Conservation (phyloP, 2,797 vertebrate species). For the Pteropus rufus region DNA sequence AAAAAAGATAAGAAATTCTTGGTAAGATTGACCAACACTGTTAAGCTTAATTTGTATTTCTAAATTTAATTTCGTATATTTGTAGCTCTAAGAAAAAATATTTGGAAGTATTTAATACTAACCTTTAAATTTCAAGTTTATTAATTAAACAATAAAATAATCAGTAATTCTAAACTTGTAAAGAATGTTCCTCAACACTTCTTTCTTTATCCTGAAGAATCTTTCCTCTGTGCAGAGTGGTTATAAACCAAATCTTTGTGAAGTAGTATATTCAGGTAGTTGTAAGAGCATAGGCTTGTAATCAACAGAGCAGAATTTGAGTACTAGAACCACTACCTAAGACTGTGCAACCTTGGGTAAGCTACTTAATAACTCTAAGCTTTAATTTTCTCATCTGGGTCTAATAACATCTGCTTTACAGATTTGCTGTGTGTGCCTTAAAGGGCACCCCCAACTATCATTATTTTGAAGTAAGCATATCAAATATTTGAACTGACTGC, state of each 20-base stretch:
- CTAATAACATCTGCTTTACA: background rate
- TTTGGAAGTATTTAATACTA: background rate
- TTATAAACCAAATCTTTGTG: background rate
- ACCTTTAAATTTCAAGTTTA: background rate
- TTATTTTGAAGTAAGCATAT: background rate
- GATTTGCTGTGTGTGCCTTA: background rate
- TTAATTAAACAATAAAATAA: background rate
- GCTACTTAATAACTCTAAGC: background rate
- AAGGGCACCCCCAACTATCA: background rate
- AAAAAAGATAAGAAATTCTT: conserved; percentile 7
- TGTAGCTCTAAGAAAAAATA: background rate
- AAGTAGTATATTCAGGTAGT: background rate
- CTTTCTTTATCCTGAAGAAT: background rate
- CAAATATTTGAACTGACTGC: background rate
- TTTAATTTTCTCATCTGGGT: background rate
- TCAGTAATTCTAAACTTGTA: background rate
- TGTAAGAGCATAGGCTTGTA: background rate
- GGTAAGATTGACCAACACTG: background rate
- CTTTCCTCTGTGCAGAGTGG: background rate
- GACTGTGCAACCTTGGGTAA: background rate
- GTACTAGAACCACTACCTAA: background rate
- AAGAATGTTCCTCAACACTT: background rate
- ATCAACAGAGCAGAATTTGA: background rate
- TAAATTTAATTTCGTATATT: background rate
- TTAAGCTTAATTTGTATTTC: conserved; percentile 16